Percentiles rank a stretch among this genome's conserved stretches.
Conservation (phyloP, 2,113 vertebrate genomes). For the Himantopus leucocephalus region DNA sequence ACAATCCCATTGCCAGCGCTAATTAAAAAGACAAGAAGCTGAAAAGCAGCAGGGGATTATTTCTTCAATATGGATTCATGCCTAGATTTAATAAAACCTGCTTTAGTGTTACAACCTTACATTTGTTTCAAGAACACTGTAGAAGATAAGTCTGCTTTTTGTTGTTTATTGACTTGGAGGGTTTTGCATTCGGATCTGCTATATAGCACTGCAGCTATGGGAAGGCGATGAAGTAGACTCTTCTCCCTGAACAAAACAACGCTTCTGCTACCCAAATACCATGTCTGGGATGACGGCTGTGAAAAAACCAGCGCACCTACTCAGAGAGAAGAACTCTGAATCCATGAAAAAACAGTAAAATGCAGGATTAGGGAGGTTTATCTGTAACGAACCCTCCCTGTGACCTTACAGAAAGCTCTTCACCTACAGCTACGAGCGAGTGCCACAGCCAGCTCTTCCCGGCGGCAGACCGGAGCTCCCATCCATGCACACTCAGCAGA, state of each 20-base stretch:
- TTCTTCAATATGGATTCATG: slow-evolving; percentile 15
- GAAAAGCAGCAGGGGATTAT: slow-evolving; percentile 33
- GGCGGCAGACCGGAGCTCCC: not conserved
- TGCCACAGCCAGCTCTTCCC: not conserved
- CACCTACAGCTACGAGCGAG: not conserved
- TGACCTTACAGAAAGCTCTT: not conserved
- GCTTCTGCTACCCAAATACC: not conserved
- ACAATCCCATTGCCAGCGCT: slow-evolving; percentile 15
- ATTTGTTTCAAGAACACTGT: not conserved
- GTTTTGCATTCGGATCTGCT: not conserved
- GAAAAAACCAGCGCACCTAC: not conserved
- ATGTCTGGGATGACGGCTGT: not conserved
- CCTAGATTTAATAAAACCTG: slow-evolving; percentile 54
- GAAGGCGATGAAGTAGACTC: not conserved
- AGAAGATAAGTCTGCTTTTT: slow-evolving; percentile 5
- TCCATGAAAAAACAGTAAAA: not conserved
- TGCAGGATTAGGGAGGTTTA: not conserved
- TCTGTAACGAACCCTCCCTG: not conserved
- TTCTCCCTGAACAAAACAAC: not conserved
- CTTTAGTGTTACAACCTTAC: not conserved
- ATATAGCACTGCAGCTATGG: not conserved
- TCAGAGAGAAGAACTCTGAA: not conserved
- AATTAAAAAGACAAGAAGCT: slow-evolving; percentile 49
- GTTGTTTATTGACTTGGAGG: slow-evolving; percentile 29
- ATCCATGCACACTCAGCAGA: not conserved